These are phyloP conservation scores for Cydia amplana DNA, from an alignment of 1,140 invertebrate genomes.

Conservation along the genomic window DNA sequence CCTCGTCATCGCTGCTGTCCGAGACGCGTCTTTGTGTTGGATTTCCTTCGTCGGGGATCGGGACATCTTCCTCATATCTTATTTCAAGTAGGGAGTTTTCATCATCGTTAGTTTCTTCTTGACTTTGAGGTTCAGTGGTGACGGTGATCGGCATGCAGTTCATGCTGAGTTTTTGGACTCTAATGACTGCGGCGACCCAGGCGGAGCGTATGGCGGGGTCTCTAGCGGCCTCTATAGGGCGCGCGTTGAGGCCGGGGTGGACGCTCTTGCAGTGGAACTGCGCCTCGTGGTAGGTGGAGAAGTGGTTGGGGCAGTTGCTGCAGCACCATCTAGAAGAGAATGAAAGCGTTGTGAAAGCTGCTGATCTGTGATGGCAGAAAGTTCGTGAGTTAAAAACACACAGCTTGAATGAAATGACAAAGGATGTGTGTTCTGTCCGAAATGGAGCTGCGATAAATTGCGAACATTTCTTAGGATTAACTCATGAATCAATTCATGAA, in stretches of 20 bases:
- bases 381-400: neutral
- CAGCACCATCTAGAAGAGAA: slow-evolving; percentile 51
- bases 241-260: slow-evolving; percentile 40
- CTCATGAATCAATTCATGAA: too few relatives aligned
- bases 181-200: slow-evolving; percentile 56
- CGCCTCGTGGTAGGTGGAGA: slow-evolving; percentile 64
- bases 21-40: slow-evolving; percentile 4
- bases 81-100: slow-evolving; percentile 66
- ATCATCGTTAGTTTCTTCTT: neutral
- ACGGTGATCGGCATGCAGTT: slow-evolving; percentile 27
- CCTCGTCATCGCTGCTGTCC: slow-evolving; percentile 55
- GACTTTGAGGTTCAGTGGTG: neutral
- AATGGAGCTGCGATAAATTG: too few relatives aligned
- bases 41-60: slow-evolving; percentile 46
- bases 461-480: too few relatives aligned
- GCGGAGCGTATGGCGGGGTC: slow-evolving; percentile 46
- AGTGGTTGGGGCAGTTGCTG: slow-evolving; percentile 52
- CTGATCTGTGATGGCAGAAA: neutral
- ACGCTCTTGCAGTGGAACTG: slow-evolving; percentile 63
- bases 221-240: slow-evolving; percentile 54
- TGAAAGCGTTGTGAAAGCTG: slow-evolving; percentile 5
- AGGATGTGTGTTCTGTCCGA: too few relatives aligned
- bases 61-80: slow-evolving; percentile 57
- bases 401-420: slow-evolving; percentile 20
- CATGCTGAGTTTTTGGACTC: slow-evolving; percentile 50